Evolutionary conservation across 2,113 vertebrate species (phyloP).

Genomic region (Platysteira castanea): DNA sequence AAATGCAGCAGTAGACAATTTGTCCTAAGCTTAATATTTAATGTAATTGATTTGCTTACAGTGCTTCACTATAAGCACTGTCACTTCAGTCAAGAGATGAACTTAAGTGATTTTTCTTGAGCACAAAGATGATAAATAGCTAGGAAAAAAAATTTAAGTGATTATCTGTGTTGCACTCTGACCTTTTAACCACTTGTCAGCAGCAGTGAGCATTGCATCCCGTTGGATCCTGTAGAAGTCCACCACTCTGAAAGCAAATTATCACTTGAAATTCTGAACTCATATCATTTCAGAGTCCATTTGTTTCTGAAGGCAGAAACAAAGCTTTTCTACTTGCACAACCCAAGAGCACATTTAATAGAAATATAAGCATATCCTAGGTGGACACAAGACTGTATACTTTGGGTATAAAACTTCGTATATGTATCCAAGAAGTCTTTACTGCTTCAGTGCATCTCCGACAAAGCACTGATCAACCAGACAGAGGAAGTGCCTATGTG

Average conservation of each 20-base stretch:
- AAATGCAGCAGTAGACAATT: not conserved
- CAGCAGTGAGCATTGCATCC: conserved; percentile 84
- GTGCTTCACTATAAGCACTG: not conserved
- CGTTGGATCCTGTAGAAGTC: conserved; percentile 87
- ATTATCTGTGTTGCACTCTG: not conserved
- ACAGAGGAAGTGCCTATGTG: not conserved
- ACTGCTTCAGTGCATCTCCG: not conserved
- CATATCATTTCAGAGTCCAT: not conserved
- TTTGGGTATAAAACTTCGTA: not conserved
- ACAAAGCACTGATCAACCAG: not conserved
- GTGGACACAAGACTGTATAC: not conserved
- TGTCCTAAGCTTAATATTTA: not conserved
- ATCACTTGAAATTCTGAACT: not conserved
- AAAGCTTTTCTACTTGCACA: not conserved
- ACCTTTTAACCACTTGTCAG: conserved; percentile 93
- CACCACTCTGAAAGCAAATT: conserved; percentile 76
- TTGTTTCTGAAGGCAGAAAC: not conserved
- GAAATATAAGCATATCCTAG: not conserved
- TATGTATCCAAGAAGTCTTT: not conserved
- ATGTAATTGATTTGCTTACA: not conserved
- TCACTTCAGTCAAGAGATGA: not conserved
- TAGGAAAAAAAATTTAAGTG: not conserved
- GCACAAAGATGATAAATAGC: not conserved
- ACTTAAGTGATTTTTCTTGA: conserved; percentile 1
- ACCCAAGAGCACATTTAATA: not conserved